Evolutionary conservation across 2,888 invertebrate species (phyloP).

Genomic region (Xestobium rufovillosum): DNA sequence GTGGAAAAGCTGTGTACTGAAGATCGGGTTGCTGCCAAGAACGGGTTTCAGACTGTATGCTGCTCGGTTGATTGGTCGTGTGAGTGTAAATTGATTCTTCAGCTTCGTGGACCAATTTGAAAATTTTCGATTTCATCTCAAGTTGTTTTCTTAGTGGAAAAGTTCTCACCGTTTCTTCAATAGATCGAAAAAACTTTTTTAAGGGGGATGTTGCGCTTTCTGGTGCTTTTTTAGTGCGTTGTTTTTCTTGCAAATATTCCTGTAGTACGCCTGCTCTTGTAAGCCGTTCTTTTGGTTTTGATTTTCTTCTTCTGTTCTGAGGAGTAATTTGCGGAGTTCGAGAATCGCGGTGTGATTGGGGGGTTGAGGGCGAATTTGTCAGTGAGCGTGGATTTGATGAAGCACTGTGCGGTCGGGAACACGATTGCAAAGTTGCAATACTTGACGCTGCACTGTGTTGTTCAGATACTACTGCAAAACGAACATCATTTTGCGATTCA

Average conservation of each 20-base stretch:
- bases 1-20: too few species aligned
- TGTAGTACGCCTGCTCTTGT: background rate
- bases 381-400: background rate
- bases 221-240: background rate
- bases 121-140: constrained; percentile 1
- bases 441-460: too few species aligned
- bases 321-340: too few species aligned
- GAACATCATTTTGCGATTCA: too few species aligned
- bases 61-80: too few species aligned
- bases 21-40: background rate
- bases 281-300: background rate
- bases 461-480: too few species aligned
- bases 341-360: too few species aligned
- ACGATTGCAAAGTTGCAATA: too few species aligned
- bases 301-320: too few species aligned
- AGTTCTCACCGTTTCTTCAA: background rate
- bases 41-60: constrained; percentile 1
- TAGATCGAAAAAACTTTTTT: background rate
- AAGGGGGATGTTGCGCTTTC: background rate
- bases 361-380: background rate
- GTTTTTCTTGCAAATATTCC: background rate
- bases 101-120: background rate
- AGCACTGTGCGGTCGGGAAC: background rate
- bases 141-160: background rate
- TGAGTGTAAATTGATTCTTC: background rate